Percentiles rank a stretch among this genome's conserved stretches.
phyloP scores from a whole-genome alignment of 2,888 invertebrate species.

The Hermaeophaga mercurialis region DNA sequence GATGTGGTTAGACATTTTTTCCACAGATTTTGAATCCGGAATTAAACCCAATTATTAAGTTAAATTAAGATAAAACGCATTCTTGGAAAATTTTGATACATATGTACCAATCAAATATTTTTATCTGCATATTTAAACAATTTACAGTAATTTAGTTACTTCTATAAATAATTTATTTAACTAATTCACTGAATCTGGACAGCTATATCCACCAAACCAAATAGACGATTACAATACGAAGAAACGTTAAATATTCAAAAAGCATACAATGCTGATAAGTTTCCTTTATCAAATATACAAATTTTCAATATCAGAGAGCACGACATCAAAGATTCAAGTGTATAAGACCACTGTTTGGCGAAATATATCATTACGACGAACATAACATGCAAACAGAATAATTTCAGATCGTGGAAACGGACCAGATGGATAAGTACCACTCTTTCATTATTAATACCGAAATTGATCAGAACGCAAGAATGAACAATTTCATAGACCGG shows the following conservation, averaged over 20 bases:
- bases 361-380: slow-evolving; percentile 32
- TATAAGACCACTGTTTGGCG: slow-evolving; percentile 29
- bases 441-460: slow-evolving; percentile 27
- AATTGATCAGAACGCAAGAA: slow-evolving; percentile 29
- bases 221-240: background rate
- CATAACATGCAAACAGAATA: slow-evolving; percentile 37
- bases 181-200: background rate
- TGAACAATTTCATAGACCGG: slow-evolving; percentile 3
- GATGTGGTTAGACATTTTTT: too few relatives aligned
- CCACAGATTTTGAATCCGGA: too few relatives aligned
- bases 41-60: too few relatives aligned
- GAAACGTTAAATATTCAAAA: background rate
- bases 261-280: background rate
- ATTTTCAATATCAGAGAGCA: slow-evolving; percentile 16
- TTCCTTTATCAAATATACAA: slow-evolving; percentile 19
- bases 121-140: too few relatives aligned
- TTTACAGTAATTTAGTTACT: too few relatives aligned
- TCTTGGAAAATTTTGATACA: too few relatives aligned
- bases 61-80: too few relatives aligned
- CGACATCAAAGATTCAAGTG: slow-evolving; percentile 26
- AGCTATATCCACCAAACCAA: background rate
- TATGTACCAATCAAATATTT: too few relatives aligned
- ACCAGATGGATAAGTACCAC: slow-evolving; percentile 30
- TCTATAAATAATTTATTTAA: too few relatives aligned
- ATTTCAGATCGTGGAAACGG: slow-evolving; percentile 35